These are phyloP conservation scores for Catostylus mosaicus DNA, from an alignment of 30 jellyfish, hydroid and myxozoan species.

Conservation along the genomic window DNA sequence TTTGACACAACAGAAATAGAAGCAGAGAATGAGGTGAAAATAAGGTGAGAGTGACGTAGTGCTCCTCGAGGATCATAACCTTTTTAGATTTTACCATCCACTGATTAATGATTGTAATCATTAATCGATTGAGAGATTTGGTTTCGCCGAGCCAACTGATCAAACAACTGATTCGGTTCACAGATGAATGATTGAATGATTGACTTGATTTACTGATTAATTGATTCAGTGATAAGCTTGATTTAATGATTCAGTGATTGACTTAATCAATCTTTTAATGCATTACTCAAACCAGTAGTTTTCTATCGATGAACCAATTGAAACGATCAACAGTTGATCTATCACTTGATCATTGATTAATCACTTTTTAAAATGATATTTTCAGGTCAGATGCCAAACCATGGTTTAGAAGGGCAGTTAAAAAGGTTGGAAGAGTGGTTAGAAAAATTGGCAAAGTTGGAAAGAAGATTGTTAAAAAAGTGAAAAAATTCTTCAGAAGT, in stretches of 20 bases:
- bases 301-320: not conserved
- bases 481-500: not conserved
- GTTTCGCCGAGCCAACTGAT: too few species aligned
- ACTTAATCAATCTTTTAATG: too few species aligned
- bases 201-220: not conserved
- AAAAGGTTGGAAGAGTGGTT: not conserved
- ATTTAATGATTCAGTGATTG: not conserved
- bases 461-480: not conserved
- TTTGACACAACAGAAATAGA: not conserved
- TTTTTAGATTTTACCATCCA: too few species aligned
- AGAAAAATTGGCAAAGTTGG: not conserved
- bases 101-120: not conserved
- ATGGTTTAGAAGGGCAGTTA: not conserved
- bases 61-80: too few species aligned
- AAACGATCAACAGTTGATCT: not conserved
- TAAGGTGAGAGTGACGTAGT: not conserved
- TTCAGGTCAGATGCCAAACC: conserved; percentile 1
- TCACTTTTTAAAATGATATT: not conserved
- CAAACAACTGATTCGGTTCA: too few species aligned
- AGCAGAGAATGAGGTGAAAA: not conserved
- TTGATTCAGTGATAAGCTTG: not conserved
- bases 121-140: too few species aligned
- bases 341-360: not conserved
- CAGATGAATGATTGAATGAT: not conserved
- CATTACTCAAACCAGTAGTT: too few species aligned